Percentiles rank a stretch among this genome's conserved stretches.
phyloP scores from a whole-genome alignment of 2,888 invertebrate species.

The Spisula solida region DNA sequence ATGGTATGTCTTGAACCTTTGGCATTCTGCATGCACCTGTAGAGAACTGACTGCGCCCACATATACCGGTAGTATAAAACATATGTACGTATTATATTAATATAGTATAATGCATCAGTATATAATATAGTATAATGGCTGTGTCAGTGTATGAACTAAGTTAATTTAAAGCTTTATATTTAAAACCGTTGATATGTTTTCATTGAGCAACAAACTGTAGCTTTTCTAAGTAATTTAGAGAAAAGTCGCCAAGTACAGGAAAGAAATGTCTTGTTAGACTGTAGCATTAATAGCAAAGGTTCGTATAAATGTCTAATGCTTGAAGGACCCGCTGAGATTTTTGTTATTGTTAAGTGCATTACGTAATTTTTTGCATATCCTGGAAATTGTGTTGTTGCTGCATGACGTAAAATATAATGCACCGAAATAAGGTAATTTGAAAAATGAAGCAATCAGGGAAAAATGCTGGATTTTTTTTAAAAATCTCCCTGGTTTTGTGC shows the following conservation, averaged over 20 bases:
- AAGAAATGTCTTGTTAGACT: not conserved
- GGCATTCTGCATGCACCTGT: too few relatives aligned
- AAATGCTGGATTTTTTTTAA: not conserved
- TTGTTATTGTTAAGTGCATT: conserved; percentile 10
- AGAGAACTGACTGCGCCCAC: too few relatives aligned
- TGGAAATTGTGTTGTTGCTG: not conserved
- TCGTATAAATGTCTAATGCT: not conserved
- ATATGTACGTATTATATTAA: too few relatives aligned
- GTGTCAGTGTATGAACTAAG: too few relatives aligned
- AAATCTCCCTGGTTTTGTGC: not conserved
- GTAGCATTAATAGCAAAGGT: not conserved
- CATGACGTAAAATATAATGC: not conserved
- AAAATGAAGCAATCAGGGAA: not conserved
- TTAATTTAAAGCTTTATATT: too few relatives aligned
- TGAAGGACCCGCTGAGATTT: not conserved
- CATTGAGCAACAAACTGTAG: too few relatives aligned
- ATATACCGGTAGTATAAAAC: too few relatives aligned
- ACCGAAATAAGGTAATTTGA: conserved; percentile 1
- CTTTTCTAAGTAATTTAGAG: not conserved
- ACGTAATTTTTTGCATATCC: not conserved
- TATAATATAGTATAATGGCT: too few relatives aligned
- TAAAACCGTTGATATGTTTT: too few relatives aligned
- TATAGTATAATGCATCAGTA: too few relatives aligned
- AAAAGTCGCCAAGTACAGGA: not conserved
- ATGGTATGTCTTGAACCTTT: too few relatives aligned